These are phyloP conservation scores for Acrocephalus arundinaceus DNA, from an alignment of 2,113 vertebrate genomes.

Conservation along the genomic window DNA sequence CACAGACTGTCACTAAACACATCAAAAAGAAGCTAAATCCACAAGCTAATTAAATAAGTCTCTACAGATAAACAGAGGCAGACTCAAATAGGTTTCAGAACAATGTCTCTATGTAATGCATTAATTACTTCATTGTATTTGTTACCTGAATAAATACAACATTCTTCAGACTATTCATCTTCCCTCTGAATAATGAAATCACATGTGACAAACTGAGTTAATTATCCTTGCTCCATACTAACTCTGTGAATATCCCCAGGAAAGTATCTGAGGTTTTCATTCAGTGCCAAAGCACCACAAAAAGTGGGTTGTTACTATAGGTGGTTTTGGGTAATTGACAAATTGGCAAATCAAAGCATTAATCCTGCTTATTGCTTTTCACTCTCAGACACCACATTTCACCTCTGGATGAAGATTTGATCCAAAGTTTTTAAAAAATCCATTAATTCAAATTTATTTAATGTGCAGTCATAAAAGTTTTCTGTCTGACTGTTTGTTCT, in stretches of 20 bases:
- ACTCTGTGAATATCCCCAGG: background rate
- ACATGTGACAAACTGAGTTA: background rate
- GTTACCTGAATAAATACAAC: background rate
- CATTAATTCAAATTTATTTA: background rate
- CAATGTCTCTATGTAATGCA: background rate
- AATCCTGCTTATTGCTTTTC: background rate
- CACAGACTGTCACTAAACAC: background rate
- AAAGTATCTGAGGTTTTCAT: background rate
- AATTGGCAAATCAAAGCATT: background rate
- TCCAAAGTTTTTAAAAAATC: background rate
- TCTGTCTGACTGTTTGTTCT: background rate
- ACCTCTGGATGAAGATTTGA: background rate
- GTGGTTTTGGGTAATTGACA: background rate
- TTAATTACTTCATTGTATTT: background rate
- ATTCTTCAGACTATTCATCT: background rate
- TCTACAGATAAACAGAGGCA: background rate
- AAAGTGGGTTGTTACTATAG: background rate
- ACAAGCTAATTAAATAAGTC: background rate
- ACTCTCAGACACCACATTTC: background rate
- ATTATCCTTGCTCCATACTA: background rate
- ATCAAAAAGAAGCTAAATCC: conserved; percentile 11
- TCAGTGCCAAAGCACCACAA: background rate
- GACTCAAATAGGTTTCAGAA: background rate
- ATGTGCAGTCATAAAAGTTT: background rate
- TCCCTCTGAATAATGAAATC: background rate